Conservation (phyloP, 64 coral and sea anemone genomes). For the Anthopleura sola region DNA sequence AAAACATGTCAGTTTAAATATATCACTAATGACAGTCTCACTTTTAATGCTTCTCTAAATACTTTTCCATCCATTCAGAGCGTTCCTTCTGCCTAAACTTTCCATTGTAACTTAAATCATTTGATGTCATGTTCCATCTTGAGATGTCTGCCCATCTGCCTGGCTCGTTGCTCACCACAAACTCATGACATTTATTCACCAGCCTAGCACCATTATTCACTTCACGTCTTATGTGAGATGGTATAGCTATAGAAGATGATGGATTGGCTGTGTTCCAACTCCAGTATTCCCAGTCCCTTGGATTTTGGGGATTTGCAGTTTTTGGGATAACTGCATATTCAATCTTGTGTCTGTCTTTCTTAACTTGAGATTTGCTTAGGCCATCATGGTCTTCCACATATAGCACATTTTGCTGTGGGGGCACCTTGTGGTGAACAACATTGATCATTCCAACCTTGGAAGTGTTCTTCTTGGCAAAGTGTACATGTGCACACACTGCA, state of each 20-base stretch:
- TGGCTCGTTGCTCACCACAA: conserved; percentile 2
- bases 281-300: background rate
- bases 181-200: background rate
- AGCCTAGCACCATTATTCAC: background rate
- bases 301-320: background rate
- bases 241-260: background rate
- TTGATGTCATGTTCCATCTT: conserved; percentile 17
- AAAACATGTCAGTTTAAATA: too few species aligned
- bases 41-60: background rate
- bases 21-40: background rate
- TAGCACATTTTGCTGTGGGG: background rate
- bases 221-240: background rate
- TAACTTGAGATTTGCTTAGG: background rate
- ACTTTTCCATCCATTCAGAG: background rate
- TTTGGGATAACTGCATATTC: background rate
- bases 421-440: conserved; percentile 28
- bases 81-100: background rate
- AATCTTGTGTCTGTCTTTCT: conserved; percentile 1
- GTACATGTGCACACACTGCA: conserved; percentile 49
- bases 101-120: background rate
- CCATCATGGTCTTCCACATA: conserved; percentile 28
- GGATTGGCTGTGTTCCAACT: background rate
- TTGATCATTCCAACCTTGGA: background rate
- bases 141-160: conserved; percentile 19
- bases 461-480: conserved; percentile 17